Percentiles rank a stretch among this genome's conserved stretches.
Evolutionary conservation across 2,113 vertebrate species (phyloP).

Genomic region (Rhinolophus ferrumequinum): DNA sequence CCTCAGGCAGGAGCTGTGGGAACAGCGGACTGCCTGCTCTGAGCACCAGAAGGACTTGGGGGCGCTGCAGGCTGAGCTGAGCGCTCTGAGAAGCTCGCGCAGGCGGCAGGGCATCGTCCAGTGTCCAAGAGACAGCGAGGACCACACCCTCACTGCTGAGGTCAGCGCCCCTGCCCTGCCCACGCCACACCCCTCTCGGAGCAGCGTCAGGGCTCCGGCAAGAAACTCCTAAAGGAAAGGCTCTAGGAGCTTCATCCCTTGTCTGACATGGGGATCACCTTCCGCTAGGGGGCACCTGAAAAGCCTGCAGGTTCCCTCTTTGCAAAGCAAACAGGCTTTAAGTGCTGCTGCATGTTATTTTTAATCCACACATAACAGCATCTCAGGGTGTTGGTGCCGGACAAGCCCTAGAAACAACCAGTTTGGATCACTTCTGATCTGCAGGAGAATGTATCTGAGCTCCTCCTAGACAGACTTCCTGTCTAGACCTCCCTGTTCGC

Average conservation of each 20-base stretch:
- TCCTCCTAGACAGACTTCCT: not conserved
- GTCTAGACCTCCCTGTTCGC: not conserved
- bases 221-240: no score
- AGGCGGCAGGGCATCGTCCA: constrained; percentile 86
- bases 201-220: not conserved
- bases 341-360: not conserved
- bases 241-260: fast-evolving
- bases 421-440: not conserved
- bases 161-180: constrained; percentile 4
- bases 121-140: not conserved
- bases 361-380: not conserved
- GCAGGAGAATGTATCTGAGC: not conserved
- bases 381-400: not conserved
- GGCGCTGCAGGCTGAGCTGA: constrained; percentile 89
- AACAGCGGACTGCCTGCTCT: constrained; percentile 90
- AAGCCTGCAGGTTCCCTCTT: not conserved
- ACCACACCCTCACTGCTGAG: not conserved
- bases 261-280: not conserved
- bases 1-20: constrained; percentile 90
- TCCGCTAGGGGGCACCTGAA: not conserved
- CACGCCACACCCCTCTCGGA: not conserved
- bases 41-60: constrained; percentile 93
- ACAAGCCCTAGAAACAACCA: not conserved
- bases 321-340: not conserved
- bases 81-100: constrained; percentile 87